phyloP scores from a whole-genome alignment of 2,113 vertebrate species.

The Nerophis lumbriciformis region DNA sequence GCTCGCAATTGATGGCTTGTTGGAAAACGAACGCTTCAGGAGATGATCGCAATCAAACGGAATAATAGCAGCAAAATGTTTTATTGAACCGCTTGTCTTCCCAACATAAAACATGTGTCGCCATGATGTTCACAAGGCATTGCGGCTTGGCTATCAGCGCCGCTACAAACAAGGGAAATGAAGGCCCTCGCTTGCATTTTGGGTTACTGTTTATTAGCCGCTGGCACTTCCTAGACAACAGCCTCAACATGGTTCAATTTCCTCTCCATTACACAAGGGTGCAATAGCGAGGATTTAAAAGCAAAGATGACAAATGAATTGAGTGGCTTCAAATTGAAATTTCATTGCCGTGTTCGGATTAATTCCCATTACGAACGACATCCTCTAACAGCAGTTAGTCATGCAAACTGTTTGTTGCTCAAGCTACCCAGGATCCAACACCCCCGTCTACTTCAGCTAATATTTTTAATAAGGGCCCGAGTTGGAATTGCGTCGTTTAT shows the following conservation, averaged over 20 bases:
- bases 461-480: too few species aligned
- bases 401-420: not conserved
- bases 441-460: too few species aligned
- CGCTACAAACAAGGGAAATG: conserved; percentile 10
- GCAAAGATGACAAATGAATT: not conserved
- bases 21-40: not conserved
- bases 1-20: not conserved
- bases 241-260: conserved; percentile 20
- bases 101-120: conserved; percentile 21
- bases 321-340: conserved; percentile 1
- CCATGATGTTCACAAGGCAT: conserved; percentile 16
- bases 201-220: conserved; percentile 27
- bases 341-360: not conserved
- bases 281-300: conserved; percentile 14
- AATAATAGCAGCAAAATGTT: not conserved
- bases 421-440: not conserved
- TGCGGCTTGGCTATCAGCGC: conserved; percentile 23
- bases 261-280: conserved; percentile 14
- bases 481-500: too few species aligned
- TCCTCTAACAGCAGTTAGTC: not conserved
- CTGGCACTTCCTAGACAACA: conserved; percentile 15
- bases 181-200: conserved; percentile 19
- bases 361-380: not conserved
- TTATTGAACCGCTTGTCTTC: conserved; percentile 11
- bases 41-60: conserved; percentile 5